A percentile compares a stretch with the other conserved stretches of the same genome.
These are phyloP conservation scores for Quiscalus mexicanus DNA, from an alignment of 2,113 vertebrate species.

Conservation along the genomic window DNA sequence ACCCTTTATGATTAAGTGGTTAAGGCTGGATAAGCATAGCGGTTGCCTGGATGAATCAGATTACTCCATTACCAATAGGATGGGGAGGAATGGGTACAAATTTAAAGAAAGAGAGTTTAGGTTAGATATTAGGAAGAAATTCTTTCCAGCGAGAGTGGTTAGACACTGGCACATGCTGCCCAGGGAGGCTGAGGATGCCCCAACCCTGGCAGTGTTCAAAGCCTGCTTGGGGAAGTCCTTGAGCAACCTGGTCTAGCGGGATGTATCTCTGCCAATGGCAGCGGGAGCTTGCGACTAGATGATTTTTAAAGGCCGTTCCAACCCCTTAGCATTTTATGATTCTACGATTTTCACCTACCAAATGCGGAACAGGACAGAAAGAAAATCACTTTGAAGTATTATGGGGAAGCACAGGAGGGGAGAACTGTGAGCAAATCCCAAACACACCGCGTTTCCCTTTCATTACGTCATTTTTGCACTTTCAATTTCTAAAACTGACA, in stretches of 20 bases:
- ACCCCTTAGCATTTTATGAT: not conserved
- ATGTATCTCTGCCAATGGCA: not conserved
- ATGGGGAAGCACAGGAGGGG: accelerated
- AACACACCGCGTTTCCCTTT: accelerated
- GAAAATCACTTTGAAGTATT: not conserved
- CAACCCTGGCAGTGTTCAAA: not conserved
- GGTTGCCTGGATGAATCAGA: not conserved
- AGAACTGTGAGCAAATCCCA: accelerated
- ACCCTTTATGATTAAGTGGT: not conserved
- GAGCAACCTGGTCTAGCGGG: accelerated
- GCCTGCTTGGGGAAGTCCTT: accelerated
- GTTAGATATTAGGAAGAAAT: not conserved
- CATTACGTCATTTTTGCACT: accelerated
- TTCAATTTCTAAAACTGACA: accelerated
- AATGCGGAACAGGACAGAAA: accelerated
- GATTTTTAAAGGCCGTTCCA: too few species aligned
- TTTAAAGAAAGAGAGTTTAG: not conserved
- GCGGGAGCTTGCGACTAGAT: accelerated
- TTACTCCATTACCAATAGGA: not conserved
- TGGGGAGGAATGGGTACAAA: not conserved
- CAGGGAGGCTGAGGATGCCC: not conserved
- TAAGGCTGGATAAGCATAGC: too few species aligned
- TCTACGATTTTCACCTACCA: not conserved
- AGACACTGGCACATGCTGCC: not conserved
- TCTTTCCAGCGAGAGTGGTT: not conserved